Evolutionary conservation across 1,140 invertebrate species (phyloP).

Genomic region (Drosophila seguyi): DNA sequence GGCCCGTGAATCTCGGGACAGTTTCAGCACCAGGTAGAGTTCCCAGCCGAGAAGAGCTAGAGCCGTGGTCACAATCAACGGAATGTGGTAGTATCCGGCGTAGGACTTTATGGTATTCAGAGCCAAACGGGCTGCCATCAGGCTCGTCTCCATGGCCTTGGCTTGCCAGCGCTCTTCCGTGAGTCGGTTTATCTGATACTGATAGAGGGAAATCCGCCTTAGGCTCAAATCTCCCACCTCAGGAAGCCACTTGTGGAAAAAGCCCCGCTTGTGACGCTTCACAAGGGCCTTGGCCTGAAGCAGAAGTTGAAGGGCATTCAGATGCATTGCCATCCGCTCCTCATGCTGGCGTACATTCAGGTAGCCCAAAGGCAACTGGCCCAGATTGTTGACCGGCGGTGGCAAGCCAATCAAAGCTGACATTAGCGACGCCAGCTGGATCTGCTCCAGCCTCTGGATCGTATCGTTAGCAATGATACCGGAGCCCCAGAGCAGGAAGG

Average conservation of each 20-base stretch:
- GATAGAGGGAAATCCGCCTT: conserved; percentile 17
- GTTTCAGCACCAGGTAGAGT: conserved; percentile 40
- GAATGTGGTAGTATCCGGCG: conserved; percentile 90
- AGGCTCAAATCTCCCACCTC: conserved; percentile 22
- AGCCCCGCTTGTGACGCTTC: conserved; percentile 30
- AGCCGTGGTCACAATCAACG: conserved; percentile 87
- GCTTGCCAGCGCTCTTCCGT: conserved; percentile 2
- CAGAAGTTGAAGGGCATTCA: conserved; percentile 91
- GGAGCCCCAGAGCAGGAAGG: conserved; percentile 96
- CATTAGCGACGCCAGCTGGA: conserved; percentile 95
- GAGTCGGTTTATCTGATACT: conserved; percentile 4
- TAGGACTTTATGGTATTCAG: conserved; percentile 89
- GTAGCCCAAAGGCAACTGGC: conserved; percentile 88
- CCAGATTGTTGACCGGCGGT: conserved; percentile 96
- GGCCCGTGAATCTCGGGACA: conserved; percentile 2
- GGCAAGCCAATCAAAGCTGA: conserved; percentile 93
- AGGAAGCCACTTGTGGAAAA: conserved; percentile 50
- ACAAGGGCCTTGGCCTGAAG: conserved; percentile 88
- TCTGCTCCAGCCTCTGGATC: conserved; percentile 90
- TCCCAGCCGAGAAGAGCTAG: conserved; percentile 90
- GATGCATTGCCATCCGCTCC: conserved; percentile 88
- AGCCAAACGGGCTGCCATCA: conserved; percentile 53
- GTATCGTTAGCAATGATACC: conserved; percentile 87
- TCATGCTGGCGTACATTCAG: conserved; percentile 87
- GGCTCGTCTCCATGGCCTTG: conserved; percentile 34